Evolutionary conservation across 2,113 vertebrate genomes (phyloP), one percentile per base, ranked within the genome.

Genomic region (Eublepharis macularius): DNA sequence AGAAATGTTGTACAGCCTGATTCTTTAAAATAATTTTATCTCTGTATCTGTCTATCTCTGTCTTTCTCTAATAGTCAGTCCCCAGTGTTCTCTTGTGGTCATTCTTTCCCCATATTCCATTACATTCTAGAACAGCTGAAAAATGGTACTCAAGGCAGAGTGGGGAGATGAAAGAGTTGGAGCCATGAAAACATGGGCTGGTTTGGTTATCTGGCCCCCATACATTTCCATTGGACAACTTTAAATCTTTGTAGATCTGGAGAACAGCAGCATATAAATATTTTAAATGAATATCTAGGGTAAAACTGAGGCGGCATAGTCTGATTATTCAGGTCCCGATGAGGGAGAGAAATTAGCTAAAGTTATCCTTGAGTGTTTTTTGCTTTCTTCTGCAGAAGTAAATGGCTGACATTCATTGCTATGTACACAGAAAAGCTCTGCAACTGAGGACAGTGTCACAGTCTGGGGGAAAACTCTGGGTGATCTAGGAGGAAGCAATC

Each of bases 21-120:
- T 72, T 91, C 92, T 87, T 93, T 85, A 87, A 92, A 89, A 87
- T 74, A 86, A 29, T 86, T 90, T 81, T 85, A 49, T 74, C 36
- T 57, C 34, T 34, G n/a, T 74, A 9, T 47, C 49, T 72, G 6
- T 85, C n/a, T 80, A 36, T 60, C 24, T 34, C 32, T 79, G 6
- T 36, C 49, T 72, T 6, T 85, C 43, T 80, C 32, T 14, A 70
- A 43, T 69, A 84, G 29, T 39, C 39, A 78, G 54, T 63, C 73
- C 45, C 43, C 68, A 80, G 29, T 43, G 36, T 72, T 45, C 66
- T 39, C 47, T 70, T 12, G 43, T 70, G 45, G 36, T 60, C 41
- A 69, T 13, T 80, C 12, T 73, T n/a, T 49, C 66, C 21, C 19
- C 43, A 72, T 57, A 34, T 57, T n/a, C 36, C 10, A 24, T 80